Conservation (phyloP, 2,113 vertebrate genomes). For the Coturnix japonica region DNA sequence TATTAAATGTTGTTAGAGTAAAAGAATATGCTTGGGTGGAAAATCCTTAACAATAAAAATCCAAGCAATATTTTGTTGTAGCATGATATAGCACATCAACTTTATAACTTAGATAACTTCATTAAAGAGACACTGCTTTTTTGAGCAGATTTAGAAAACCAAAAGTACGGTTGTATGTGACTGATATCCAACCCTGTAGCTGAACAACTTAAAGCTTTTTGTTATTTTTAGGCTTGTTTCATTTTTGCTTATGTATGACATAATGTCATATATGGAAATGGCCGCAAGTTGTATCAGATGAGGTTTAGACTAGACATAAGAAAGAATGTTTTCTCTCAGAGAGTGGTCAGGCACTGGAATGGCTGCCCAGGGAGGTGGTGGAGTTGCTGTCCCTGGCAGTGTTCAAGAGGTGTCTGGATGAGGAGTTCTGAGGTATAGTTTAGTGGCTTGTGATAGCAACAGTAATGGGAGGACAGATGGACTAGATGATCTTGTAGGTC, state of each 20-base stretch:
- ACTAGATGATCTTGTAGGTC: too few relatives aligned
- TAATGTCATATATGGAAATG: too few relatives aligned
- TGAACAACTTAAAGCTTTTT: background rate
- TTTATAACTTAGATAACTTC: background rate
- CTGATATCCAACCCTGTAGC: background rate
- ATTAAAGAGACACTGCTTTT: background rate
- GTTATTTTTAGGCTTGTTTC: background rate
- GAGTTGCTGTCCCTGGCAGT: too few relatives aligned
- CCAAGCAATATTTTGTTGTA: background rate
- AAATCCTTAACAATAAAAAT: slow-evolving; percentile 14
- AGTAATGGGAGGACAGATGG: too few relatives aligned
- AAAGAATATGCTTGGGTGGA: slow-evolving; percentile 12
- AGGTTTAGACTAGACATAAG: too few relatives aligned
- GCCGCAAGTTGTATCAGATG: too few relatives aligned
- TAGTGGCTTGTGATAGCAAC: too few relatives aligned
- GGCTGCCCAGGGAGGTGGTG: too few relatives aligned
- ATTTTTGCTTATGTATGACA: background rate
- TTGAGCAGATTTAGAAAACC: background rate
- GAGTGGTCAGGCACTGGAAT: too few relatives aligned
- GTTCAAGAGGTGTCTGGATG: too few relatives aligned
- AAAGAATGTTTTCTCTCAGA: too few relatives aligned
- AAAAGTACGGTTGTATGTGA: background rate
- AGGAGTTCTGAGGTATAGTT: too few relatives aligned
- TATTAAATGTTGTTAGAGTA: slow-evolving; percentile 55
- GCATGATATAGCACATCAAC: background rate